Base-by-base conservation (phyloP, 2,797 vertebrate species). In the Vespertilio murinus region DNA sequence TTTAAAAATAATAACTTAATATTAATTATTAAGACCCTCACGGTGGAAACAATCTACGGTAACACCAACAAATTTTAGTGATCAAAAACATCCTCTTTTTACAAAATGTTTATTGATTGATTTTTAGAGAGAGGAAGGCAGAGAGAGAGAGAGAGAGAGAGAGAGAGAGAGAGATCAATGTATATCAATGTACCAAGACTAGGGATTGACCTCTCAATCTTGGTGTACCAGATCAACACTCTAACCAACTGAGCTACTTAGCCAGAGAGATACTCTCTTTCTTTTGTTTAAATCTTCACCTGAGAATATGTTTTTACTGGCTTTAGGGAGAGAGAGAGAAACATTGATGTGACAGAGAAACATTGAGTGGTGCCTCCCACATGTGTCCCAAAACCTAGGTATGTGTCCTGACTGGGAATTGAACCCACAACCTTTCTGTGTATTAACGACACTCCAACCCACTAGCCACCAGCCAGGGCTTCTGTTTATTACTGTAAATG, bases 31-130 rank as follows among this genome's bases (percentile, higher is more conserved):
- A 97, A 97, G 97, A 98, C 97, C 96, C 97, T 98, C 97, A 98
- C 97, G 98, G 97, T 97, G 97, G 95, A 97, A 98, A 98, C 97
- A 98, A 98, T 97, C 96, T 97, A n/a, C n/a, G n/a, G n/a, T n/a
- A 98, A 98, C 94, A 97, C 89, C 86, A 93, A 98, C 97, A 98
- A 97, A 98, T 97, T 98, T 97, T 98, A 98, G 95, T 98, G 97
- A 98, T 98, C 97, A 98, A 97, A 98, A 97, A 98, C 97, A 97
- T 97, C 98, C 97, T 97, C 95, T 97, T 97, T 77, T 33, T 1
- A n/a, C 17, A 64, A n/a, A 64, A 64, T 17, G n/a, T 64, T 65
- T 65, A 65, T 65, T 65, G 64, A 65, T 65, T 33, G n/a, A 65
- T 65, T 65, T 65, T 65, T n/a, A 54, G 18, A 54, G 52, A 54